Percentiles rank a stretch among this genome's conserved stretches.
Evolutionary conservation across 2,113 vertebrate species (phyloP).

Genomic region (Pelusios castaneus): DNA sequence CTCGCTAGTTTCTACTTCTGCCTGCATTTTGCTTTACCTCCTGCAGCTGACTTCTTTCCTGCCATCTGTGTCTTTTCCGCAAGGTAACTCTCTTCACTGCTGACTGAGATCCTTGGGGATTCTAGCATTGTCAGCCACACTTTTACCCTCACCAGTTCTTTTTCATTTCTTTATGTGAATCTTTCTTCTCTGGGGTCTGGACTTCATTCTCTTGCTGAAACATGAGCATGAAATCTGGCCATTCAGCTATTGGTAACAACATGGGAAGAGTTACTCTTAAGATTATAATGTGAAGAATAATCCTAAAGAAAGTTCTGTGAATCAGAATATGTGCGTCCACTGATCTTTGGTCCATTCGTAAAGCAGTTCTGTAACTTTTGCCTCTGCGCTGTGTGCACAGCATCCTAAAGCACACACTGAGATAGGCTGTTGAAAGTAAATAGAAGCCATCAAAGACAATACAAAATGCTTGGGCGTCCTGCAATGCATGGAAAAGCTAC

Average conservation of each 20-base stretch:
- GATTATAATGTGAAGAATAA: neutral
- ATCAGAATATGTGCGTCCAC: neutral
- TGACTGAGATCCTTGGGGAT: conserved; percentile 65
- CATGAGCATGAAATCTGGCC: neutral
- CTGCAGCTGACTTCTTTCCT: conserved; percentile 42
- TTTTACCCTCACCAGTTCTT: conserved; percentile 41
- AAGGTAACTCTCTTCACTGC: conserved; percentile 59
- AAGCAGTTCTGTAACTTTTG: conserved; percentile 15
- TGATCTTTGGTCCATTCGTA: conserved; percentile 23
- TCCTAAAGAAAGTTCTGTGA: neutral
- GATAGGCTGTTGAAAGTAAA: neutral
- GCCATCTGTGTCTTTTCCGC: conserved; percentile 63
- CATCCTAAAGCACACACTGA: conserved; percentile 15
- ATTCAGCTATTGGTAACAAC: neutral
- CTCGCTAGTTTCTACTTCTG: conserved; percentile 42
- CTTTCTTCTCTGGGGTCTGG: neutral
- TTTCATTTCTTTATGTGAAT: conserved; percentile 2
- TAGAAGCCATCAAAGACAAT: neutral
- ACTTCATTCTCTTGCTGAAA: neutral
- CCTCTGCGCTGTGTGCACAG: conserved; percentile 25
- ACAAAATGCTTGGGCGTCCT: conserved; percentile 1
- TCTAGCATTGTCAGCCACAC: conserved; percentile 54
- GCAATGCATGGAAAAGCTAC: neutral
- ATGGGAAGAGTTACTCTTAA: neutral
- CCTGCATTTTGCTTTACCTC: conserved; percentile 62